phyloP scores from a whole-genome alignment of 2,888 invertebrate genomes.

The Therioaphis trifolii region DNA sequence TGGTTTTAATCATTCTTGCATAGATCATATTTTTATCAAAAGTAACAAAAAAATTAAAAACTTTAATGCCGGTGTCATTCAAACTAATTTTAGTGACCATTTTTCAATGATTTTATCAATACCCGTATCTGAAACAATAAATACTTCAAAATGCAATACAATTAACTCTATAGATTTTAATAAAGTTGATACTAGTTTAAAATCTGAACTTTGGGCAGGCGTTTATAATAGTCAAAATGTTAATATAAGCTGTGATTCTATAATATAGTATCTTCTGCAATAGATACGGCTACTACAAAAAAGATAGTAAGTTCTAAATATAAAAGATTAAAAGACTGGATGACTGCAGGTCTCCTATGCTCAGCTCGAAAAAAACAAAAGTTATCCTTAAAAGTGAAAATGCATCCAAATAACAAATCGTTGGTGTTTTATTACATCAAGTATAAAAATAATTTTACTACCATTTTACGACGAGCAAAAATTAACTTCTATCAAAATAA shows the following conservation, averaged over 20 bases:
- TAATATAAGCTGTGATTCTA: neutral
- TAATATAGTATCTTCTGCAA: neutral
- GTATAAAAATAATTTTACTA: slow-evolving; percentile 13
- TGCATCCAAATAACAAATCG: too few relatives aligned
- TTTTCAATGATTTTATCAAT: neutral
- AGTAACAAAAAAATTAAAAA: neutral
- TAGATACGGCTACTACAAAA: neutral
- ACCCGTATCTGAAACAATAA: neutral
- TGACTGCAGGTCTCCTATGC: neutral
- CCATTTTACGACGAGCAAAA: neutral
- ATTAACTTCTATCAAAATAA: neutral
- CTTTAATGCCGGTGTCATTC: slow-evolving; percentile 11
- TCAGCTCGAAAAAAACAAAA: neutral
- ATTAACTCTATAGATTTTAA: neutral
- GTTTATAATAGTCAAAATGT: neutral
- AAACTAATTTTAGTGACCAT: neutral
- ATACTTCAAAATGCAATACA: neutral
- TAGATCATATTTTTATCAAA: too few relatives aligned
- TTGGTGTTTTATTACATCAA: neutral
- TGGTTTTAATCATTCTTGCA: neutral
- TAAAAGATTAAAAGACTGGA: neutral
- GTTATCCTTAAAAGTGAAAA: too few relatives aligned
- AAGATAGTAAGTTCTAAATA: neutral
- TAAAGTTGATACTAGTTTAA: neutral
- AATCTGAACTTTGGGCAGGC: neutral